Base-by-base conservation (phyloP, 2,797 vertebrate species). In the Cheirogaleus major region DNA sequence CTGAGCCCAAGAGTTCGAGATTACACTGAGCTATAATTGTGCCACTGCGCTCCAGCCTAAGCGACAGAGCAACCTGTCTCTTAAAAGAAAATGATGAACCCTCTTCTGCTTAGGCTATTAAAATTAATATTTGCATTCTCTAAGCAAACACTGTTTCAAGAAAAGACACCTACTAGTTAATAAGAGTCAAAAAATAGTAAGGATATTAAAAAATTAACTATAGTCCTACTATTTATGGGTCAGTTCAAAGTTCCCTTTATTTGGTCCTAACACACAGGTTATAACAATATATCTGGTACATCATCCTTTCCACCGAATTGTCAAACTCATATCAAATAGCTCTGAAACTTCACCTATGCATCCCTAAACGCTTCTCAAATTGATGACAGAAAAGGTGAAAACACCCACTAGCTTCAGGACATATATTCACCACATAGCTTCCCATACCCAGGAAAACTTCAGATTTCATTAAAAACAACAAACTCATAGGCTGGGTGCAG, bases 361-460 rank as follows among this genome's bases (percentile, higher is more conserved):
- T 91, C 63, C 57, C 59, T 30, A 95, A 92, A 81, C n/a, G 87
- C n/a, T 81, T 94, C 83, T 85, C 67, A 92, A 35, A 81, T 10
- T 61, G 50, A 67, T 63, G 27, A 80, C 43, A 89, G 45, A 73
- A 63, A 81, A 70, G 38, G 38, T 83, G 45, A 50, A 92, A 92
- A 76, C 23, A 83, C 17, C 7, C 15, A 32, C 30, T 59, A 76
- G 70, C 30, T 91, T 95, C 55, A 57, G 43, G 18, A 13, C 35
- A 52, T 23, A 20, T 14, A 72, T 50, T 87, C 27, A 86, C 57
- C 2, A 78, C 12, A 91, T 65, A 23, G 35, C 43, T 87, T 83
- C 43, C 55, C 18, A 48, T 8, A 89, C n/a, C 63, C 20, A 57
- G 32, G n/a, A 57, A 76, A 79, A 82, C 41, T 65, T 45, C 20